phyloP scores from a whole-genome alignment of 1,140 invertebrate genomes.

The Gonatopus flavifemur region DNA sequence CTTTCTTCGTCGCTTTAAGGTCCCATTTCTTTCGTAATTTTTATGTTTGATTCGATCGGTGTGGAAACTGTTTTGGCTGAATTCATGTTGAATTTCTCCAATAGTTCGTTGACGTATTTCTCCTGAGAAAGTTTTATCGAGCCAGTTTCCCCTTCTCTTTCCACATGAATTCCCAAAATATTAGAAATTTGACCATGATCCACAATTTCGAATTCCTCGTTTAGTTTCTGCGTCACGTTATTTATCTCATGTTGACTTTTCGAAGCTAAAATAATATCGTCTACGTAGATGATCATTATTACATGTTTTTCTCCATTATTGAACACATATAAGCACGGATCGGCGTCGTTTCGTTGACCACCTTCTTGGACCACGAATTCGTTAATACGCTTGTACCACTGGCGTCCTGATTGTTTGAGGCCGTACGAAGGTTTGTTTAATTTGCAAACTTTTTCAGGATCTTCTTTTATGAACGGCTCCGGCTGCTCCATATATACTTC shows the following conservation, averaged over 20 bases:
- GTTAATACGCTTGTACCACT: slow-evolving; percentile 4
- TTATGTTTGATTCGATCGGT: slow-evolving; percentile 22
- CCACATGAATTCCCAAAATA: slow-evolving; percentile 11
- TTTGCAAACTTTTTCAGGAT: slow-evolving; percentile 9
- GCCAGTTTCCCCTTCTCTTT: not conserved
- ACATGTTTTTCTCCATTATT: not conserved
- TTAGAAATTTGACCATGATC: slow-evolving; percentile 3
- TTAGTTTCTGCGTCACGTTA: slow-evolving; percentile 10
- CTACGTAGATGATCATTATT: slow-evolving; percentile 14
- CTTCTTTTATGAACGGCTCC: slow-evolving; percentile 17
- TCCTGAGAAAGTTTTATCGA: slow-evolving; percentile 10
- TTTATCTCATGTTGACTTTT: not conserved
- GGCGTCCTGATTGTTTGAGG: slow-evolving; percentile 7
- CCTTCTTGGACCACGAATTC: slow-evolving; percentile 1
- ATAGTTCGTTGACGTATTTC: slow-evolving; percentile 10
- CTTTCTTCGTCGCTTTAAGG: slow-evolving; percentile 4
- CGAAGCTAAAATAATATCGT: slow-evolving; percentile 14
- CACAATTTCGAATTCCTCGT: slow-evolving; percentile 9
- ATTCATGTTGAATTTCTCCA: slow-evolving; percentile 11
- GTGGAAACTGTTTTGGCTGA: slow-evolving; percentile 26
- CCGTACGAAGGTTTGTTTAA: slow-evolving; percentile 6
- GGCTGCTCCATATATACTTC: slow-evolving; percentile 49
- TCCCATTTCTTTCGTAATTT: slow-evolving; percentile 9
- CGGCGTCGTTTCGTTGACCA: not conserved
- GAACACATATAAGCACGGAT: not conserved